Evolutionary conservation across 2,888 invertebrate genomes (phyloP).

Genomic region (Pogonocherus hispidulus): DNA sequence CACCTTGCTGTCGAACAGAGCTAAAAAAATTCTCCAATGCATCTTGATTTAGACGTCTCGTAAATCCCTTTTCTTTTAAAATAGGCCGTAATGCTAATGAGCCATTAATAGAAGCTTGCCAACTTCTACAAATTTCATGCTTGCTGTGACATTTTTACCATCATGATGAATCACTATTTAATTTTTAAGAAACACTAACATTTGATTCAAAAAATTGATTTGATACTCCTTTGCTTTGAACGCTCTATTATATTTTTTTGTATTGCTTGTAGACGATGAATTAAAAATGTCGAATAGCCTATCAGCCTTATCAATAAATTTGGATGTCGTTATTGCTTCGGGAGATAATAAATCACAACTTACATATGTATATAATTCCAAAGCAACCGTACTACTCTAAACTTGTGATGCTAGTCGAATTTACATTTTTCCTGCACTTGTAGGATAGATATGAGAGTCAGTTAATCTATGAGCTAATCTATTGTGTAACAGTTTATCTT

Average conservation of each 20-base stretch:
- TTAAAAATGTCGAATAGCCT: no score
- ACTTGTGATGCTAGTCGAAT: no score
- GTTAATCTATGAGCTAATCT: no score
- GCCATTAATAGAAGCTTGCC: not conserved
- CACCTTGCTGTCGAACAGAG: not conserved
- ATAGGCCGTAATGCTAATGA: slow-evolving; percentile 7
- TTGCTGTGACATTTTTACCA: no score
- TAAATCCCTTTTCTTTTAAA: not conserved
- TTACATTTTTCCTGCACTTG: no score
- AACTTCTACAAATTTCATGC: not conserved
- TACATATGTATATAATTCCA: no score
- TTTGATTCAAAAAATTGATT: not conserved
- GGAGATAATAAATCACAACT: no score
- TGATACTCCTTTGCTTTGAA: not conserved
- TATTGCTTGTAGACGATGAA: no score
- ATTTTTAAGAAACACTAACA: not conserved
- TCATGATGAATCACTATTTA: not conserved
- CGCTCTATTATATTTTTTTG: no score
- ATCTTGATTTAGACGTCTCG: not conserved
- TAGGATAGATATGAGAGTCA: not conserved
- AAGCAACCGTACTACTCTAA: no score
- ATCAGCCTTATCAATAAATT: no score
- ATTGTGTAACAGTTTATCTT: not conserved
- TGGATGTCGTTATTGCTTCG: no score
- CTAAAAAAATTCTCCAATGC: not conserved